These are phyloP conservation scores for Aphodius granarius DNA, from an alignment of 2,888 invertebrate genomes.

Conservation along the genomic window DNA sequence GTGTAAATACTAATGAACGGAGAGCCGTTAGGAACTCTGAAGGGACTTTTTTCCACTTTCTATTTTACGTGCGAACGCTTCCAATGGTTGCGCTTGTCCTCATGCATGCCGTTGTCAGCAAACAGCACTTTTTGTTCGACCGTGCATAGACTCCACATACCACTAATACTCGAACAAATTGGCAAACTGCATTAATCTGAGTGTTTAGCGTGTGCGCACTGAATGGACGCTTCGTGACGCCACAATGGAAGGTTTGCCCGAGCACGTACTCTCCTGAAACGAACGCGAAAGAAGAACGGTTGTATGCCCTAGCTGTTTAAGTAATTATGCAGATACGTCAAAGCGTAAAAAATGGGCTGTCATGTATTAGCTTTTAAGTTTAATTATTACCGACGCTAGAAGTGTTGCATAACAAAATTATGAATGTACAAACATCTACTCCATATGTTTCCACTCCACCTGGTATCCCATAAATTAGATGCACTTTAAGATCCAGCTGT, in stretches of 20 bases:
- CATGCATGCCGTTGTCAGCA: not conserved
- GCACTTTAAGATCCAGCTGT: not conserved
- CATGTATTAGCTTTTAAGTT: not conserved
- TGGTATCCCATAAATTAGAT: not conserved
- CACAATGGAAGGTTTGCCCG: not conserved
- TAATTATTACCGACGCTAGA: not conserved
- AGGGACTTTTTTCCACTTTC: not conserved
- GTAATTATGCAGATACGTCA: not conserved
- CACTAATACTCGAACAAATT: not conserved
- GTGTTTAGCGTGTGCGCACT: not conserved
- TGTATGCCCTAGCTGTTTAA: not conserved
- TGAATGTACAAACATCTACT: not conserved
- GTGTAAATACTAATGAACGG: not conserved
- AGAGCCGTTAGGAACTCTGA: not conserved
- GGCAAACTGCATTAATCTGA: not conserved
- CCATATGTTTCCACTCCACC: not conserved
- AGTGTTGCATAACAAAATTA: not conserved
- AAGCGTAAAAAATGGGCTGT: not conserved
- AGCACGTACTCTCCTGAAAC: not conserved
- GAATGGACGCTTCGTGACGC: not conserved
- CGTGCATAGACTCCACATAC: not conserved
- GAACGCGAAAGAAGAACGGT: not conserved
- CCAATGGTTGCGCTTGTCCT: not conserved
- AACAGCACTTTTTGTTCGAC: not conserved
- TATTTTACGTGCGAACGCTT: not conserved